Base-by-base conservation (phyloP, 2,888 invertebrate genomes). In the Tupiocoris notatus region DNA sequence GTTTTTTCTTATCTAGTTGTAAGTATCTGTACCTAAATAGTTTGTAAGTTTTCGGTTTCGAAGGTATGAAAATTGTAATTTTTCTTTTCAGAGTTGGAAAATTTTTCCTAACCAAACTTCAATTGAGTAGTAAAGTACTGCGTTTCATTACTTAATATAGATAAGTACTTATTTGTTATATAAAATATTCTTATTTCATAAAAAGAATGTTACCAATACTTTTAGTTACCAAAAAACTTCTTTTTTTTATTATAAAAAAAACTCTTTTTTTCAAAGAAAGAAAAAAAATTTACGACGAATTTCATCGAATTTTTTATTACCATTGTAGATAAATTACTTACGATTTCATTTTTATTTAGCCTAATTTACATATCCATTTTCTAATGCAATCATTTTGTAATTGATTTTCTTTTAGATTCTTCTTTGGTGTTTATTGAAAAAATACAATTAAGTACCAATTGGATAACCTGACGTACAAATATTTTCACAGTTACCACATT, bases 211-310 rank as follows among this genome's bases (percentile, higher is more conserved):
- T 68, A 68, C 68, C 68, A 68, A 67, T 63, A 63, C 9, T 63
- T 16, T 67, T 68, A 68, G 68, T 68, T 68, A 68, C 68, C 68
- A 68, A 68, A 68, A 63, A 63, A 67, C n/a, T n/a, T n/a, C n/a
- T n/a, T n/a, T n/a, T n/a, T n/a, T n/a, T n/a, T n/a, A n/a, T n/a
- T n/a, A n/a, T n/a, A n/a, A n/a, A n/a, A n/a, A 12, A 21, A 39
- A 9, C 59, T 64, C 59, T 68, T 12, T 39, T 39, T 39, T 39
- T 39, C 12, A 39, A 39, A 7, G 39, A 39, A 39, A 39, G 12
- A 39, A 39, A 39, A 39, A 39, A 39, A 39, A 39, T 39, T 39
- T n/a, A n/a, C n/a, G 39, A 39, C 39, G 39, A 12, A 39, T 39
- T 39, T 7, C 39, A 39, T 39, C 39, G 39, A 39, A 39, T 39